Percentiles rank a stretch among this genome's conserved stretches.
phyloP scores from a whole-genome alignment of 2,113 vertebrate genomes.

The Mesitornis unicolor region DNA sequence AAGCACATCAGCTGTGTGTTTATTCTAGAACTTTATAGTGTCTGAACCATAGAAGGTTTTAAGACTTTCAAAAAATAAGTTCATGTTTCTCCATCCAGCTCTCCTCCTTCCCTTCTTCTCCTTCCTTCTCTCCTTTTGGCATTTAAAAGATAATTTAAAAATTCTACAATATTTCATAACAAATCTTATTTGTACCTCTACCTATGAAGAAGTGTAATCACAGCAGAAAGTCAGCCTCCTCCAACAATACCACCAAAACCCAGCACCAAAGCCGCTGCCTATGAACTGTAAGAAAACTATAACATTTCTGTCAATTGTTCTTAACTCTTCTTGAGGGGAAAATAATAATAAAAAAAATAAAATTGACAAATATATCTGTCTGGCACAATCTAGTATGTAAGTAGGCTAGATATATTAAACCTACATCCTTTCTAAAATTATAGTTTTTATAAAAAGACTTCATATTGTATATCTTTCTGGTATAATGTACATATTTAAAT shows the following conservation, averaged over 20 bases:
- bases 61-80: neutral
- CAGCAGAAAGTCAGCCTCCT: neutral
- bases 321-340: accelerated
- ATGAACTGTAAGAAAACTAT: neutral
- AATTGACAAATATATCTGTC: neutral
- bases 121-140: neutral
- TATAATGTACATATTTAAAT: neutral
- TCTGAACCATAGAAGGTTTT: neutral
- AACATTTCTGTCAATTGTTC: neutral
- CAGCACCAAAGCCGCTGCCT: neutral
- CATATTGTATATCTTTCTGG: neutral
- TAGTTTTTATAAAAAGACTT: neutral
- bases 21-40: neutral
- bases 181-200: neutral
- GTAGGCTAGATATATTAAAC: neutral
- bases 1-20: neutral
- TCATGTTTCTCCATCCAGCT: neutral
- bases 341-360: neutral
- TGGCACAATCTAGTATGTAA: neutral
- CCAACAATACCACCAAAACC: neutral
- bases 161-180: neutral
- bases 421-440: neutral
- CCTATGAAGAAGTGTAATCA: neutral
- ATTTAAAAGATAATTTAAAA: neutral
- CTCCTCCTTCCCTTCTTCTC: neutral